Percentiles rank a stretch among this genome's conserved stretches.
These are phyloP conservation scores for Mobula birostris DNA, from an alignment of 2,113 vertebrate genomes.

Conservation along the genomic window DNA sequence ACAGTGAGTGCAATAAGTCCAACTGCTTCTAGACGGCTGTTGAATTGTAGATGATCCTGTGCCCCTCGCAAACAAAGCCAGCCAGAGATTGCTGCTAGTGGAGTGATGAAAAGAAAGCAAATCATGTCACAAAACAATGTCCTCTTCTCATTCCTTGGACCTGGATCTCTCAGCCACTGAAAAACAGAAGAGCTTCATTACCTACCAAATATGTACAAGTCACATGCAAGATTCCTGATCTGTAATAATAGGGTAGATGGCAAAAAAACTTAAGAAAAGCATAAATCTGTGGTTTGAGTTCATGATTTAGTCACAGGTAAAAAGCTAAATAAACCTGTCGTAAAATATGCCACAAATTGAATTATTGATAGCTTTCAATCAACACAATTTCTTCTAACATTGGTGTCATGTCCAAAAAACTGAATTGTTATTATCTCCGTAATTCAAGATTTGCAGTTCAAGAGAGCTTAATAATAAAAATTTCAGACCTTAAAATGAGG, in stretches of 20 bases:
- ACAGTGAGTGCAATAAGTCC: constrained; percentile 93
- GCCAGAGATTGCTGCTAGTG: constrained; percentile 83
- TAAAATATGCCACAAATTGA: not conserved
- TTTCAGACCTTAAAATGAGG: not conserved
- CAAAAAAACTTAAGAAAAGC: not conserved
- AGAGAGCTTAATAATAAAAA: not conserved
- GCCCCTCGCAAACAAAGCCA: constrained; percentile 89
- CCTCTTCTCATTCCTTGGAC: constrained; percentile 84
- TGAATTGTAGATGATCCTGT: constrained; percentile 85
- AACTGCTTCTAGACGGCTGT: constrained; percentile 85
- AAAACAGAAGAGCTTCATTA: constrained; percentile 12
- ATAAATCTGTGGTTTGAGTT: not conserved
- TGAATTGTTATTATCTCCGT: not conserved
- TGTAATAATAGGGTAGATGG: not conserved
- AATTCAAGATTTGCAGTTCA: not conserved
- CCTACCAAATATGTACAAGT: not conserved
- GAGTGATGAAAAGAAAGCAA: constrained; percentile 92
- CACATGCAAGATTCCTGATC: not conserved
- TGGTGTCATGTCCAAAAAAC: not conserved
- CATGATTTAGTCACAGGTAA: not conserved
- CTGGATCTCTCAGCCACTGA: constrained; percentile 87
- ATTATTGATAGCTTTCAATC: not conserved
- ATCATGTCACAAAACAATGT: constrained; percentile 92
- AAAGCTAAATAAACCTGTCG: not conserved
- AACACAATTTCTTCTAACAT: not conserved